Conservation (phyloP, 2,797 vertebrate genomes). For the Callimico goeldii region DNA sequence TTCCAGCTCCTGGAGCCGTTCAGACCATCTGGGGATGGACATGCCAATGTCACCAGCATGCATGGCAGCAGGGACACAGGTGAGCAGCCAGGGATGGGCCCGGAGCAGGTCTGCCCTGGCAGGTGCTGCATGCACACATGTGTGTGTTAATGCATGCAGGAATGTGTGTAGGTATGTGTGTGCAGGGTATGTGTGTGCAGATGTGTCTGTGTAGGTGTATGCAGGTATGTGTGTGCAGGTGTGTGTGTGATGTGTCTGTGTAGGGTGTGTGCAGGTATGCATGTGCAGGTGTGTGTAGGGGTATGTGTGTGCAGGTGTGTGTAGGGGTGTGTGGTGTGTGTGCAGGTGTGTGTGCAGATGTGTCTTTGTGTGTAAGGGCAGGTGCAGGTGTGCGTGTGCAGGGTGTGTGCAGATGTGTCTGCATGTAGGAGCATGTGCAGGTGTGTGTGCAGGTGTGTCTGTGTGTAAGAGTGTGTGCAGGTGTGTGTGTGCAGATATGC, state of each 20-base stretch:
- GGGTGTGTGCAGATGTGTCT: too few relatives aligned
- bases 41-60: background rate
- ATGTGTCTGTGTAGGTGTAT: background rate
- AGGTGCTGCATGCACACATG: background rate
- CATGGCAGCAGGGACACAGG: background rate
- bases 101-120: background rate
- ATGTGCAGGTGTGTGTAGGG: background rate
- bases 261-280: background rate
- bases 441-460: too few relatives aligned
- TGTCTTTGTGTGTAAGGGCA: too few relatives aligned
- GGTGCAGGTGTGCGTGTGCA: too few relatives aligned
- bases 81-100: background rate
- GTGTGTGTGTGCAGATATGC: background rate
- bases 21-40: too few relatives aligned
- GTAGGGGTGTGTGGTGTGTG: too few relatives aligned
- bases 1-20: background rate
- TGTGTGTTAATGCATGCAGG: too few relatives aligned
- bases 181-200: background rate
- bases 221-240: background rate
- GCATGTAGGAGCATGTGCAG: too few relatives aligned
- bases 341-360: too few relatives aligned
- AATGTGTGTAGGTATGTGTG: background rate
- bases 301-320: too few relatives aligned
- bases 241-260: too few relatives aligned
- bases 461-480: background rate